Percentiles rank a stretch among this genome's conserved stretches.
phyloP scores from a whole-genome alignment of 64 coral and sea anemone species.

The Actinia tenebrosa region DNA sequence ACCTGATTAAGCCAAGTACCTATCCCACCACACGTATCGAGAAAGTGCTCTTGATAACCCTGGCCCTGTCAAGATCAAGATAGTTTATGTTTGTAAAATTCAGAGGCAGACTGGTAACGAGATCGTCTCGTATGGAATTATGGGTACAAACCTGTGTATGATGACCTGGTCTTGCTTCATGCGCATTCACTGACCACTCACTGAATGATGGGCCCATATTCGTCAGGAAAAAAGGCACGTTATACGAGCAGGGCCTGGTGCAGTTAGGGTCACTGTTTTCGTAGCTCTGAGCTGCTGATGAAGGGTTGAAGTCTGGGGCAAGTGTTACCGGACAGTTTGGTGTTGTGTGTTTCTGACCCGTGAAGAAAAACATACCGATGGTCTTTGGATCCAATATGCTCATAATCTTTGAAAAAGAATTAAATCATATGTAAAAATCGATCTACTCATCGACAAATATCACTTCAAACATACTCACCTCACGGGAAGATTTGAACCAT shows the following conservation, averaged over 20 bases:
- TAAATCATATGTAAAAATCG: not conserved
- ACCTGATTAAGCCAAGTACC: conserved; percentile 59
- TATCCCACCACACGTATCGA: conserved; percentile 64
- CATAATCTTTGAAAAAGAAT: conserved; percentile 26
- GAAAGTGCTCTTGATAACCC: conserved; percentile 82
- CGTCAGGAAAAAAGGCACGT: conserved; percentile 48
- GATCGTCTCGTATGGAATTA: not conserved
- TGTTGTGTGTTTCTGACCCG: conserved; percentile 32
- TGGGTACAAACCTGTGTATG: conserved; percentile 39
- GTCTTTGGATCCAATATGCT: conserved; percentile 55
- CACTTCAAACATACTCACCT: not conserved
- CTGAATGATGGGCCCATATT: conserved; percentile 52
- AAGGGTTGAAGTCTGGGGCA: conserved; percentile 41
- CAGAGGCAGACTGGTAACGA: too few relatives aligned
- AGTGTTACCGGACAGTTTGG: conserved; percentile 45
- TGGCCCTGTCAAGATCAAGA: conserved; percentile 35
- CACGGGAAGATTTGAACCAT: conserved; percentile 45
- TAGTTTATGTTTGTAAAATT: not conserved
- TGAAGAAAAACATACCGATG: conserved; percentile 54
- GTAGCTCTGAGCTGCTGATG: conserved; percentile 46
- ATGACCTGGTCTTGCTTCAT: conserved; percentile 62
- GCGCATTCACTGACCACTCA: conserved; percentile 53
- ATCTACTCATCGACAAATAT: not conserved
- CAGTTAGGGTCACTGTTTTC: not conserved
- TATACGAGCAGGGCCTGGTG: conserved; percentile 18